A percentile compares a stretch with the other conserved stretches of the same genome.
These are phyloP conservation scores for Exaiptasia diaphana DNA, from an alignment of 64 coral and sea anemone genomes.

Conservation along the genomic window DNA sequence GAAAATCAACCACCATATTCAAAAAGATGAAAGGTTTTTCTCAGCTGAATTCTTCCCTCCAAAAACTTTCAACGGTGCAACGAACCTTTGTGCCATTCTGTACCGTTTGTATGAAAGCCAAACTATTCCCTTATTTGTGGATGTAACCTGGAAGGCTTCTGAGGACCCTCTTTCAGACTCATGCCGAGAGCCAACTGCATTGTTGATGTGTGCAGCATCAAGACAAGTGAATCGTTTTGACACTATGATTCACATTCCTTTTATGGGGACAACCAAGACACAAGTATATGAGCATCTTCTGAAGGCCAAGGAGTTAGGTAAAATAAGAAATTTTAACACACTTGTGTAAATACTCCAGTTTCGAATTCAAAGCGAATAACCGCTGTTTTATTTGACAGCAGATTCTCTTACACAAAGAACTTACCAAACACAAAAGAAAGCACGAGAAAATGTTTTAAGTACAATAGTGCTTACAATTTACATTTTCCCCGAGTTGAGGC, in stretches of 20 bases:
- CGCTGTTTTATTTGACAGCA: too few relatives aligned
- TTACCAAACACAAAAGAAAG: too few relatives aligned
- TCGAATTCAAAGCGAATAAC: too few relatives aligned
- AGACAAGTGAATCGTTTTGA: conserved; percentile 70
- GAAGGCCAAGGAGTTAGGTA: conserved; percentile 77
- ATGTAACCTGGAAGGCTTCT: conserved; percentile 80
- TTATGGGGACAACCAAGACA: conserved; percentile 48
- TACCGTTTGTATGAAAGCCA: conserved; percentile 59
- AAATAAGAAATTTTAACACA: too few relatives aligned
- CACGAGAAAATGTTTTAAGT: too few relatives aligned
- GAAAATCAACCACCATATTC: too few relatives aligned
- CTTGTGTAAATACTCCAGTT: too few relatives aligned
- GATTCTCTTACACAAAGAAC: too few relatives aligned
- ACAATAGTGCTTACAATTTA: too few relatives aligned
- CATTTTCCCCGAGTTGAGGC: too few relatives aligned
- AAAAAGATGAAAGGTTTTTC: conserved; percentile 76
- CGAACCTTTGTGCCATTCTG: conserved; percentile 76
- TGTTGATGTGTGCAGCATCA: conserved; percentile 72
- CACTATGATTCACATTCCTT: conserved; percentile 90
- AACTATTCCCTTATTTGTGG: conserved; percentile 76
- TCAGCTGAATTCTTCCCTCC: conserved; percentile 94
- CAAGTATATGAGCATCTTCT: conserved; percentile 69
- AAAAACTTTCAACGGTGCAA: conserved; percentile 88
- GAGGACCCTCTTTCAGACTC: conserved; percentile 39
- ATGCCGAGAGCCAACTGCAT: conserved; percentile 66